These are phyloP conservation scores for Eremobia ochroleuca DNA, from an alignment of 2,888 invertebrate genomes.

Conservation along the genomic window DNA sequence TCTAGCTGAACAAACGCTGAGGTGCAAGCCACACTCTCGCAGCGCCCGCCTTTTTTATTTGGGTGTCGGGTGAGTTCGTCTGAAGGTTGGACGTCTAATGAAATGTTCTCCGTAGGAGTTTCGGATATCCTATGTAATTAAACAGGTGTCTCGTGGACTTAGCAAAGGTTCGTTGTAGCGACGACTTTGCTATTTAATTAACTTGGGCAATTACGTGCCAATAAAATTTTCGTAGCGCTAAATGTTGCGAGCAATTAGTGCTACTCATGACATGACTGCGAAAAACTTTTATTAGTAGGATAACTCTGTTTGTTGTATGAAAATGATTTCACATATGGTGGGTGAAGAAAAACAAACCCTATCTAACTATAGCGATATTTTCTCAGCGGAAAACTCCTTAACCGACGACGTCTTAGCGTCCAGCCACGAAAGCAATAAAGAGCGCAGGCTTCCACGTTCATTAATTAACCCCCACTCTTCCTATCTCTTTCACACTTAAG, in stretches of 20 bases:
- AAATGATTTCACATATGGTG: slow-evolving; percentile 51
- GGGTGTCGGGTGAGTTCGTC: slow-evolving; percentile 66
- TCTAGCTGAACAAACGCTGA: slow-evolving; percentile 60
- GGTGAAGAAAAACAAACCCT: slow-evolving; percentile 77
- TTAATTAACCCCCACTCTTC: slow-evolving; percentile 89
- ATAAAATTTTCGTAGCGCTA: slow-evolving; percentile 54
- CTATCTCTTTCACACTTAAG: slow-evolving; percentile 84
- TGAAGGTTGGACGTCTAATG: slow-evolving; percentile 73
- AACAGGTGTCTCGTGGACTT: slow-evolving; percentile 73
- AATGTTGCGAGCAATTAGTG: slow-evolving; percentile 40
- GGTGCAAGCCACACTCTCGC: slow-evolving; percentile 63
- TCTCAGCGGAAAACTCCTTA: slow-evolving; percentile 89
- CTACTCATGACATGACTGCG: slow-evolving; percentile 7
- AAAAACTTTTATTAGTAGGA: slow-evolving; percentile 18
- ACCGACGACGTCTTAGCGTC: slow-evolving; percentile 89
- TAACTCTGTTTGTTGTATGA: slow-evolving; percentile 26
- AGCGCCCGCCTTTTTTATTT: slow-evolving; percentile 67
- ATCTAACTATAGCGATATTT: slow-evolving; percentile 82
- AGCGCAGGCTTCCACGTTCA: slow-evolving; percentile 91
- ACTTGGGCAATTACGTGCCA: slow-evolving; percentile 61
- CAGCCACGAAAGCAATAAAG: slow-evolving; percentile 91
- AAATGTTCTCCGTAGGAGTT: slow-evolving; percentile 71
- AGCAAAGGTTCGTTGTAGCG: slow-evolving; percentile 45
- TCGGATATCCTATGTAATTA: slow-evolving; percentile 74
- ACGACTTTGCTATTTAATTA: slow-evolving; percentile 66